Percentiles rank a stretch among this genome's conserved stretches.
phyloP scores from a whole-genome alignment of 2,113 vertebrate species.

The Heteronetta atricapilla region DNA sequence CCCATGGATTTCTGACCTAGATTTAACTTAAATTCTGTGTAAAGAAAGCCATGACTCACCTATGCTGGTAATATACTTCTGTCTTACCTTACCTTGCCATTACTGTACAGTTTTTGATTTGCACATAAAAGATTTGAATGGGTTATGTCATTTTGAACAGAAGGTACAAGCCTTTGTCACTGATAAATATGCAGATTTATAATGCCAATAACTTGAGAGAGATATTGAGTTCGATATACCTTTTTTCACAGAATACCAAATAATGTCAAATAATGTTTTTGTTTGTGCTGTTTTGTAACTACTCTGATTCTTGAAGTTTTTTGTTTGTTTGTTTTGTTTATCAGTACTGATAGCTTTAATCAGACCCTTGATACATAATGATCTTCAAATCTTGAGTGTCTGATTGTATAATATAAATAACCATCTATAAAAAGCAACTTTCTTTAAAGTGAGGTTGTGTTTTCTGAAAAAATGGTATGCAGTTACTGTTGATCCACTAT shows the following conservation, averaged over 20 bases:
- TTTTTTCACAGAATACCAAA: neutral
- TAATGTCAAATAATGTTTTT: neutral
- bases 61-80: neutral
- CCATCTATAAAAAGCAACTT: neutral
- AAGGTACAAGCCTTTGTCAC: neutral
- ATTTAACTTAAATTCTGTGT: neutral
- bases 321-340: neutral
- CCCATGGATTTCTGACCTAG: neutral
- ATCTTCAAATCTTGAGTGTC: neutral
- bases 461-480: neutral
- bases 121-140: fast-evolving
- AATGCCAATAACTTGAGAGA: neutral
- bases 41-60: neutral
- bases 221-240: neutral
- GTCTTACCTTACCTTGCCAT: neutral
- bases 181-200: neutral
- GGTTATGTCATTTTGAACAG: neutral
- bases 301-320: neutral
- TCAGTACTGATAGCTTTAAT: neutral
- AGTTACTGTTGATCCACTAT: neutral
- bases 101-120: neutral
- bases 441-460: neutral
- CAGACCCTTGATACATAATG: neutral
- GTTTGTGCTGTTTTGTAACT: neutral
- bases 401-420: neutral